phyloP scores from a whole-genome alignment of 1,140 invertebrate genomes.

The Globodera rostochiensis region DNA sequence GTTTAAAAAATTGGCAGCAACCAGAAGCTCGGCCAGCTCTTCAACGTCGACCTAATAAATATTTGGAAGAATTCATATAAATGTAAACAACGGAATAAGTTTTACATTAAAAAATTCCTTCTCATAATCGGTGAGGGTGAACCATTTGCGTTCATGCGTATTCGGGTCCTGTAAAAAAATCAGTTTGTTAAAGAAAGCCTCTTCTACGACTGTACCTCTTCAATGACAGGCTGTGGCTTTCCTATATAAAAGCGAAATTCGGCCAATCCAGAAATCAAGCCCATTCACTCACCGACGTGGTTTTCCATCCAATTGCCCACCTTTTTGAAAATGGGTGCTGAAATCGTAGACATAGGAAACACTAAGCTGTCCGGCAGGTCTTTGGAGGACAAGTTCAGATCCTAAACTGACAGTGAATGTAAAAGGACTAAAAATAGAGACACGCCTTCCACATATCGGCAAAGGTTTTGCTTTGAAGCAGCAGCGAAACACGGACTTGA shows the following conservation, averaged over 20 bases:
- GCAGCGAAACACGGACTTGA: slow-evolving; percentile 11
- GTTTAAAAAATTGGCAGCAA: slow-evolving; percentile 35
- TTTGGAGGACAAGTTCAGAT: neutral
- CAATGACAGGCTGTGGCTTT: slow-evolving; percentile 15
- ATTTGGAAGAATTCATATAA: neutral
- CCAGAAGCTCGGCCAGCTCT: slow-evolving; percentile 26
- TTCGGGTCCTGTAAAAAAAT: slow-evolving; percentile 17
- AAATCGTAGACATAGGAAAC: slow-evolving; percentile 5
- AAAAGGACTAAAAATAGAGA: neutral
- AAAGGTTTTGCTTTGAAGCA: slow-evolving; percentile 19
- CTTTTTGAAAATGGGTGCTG: slow-evolving; percentile 18
- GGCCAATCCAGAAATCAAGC: neutral
- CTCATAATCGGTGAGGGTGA: slow-evolving; percentile 39
- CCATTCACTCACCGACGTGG: slow-evolving; percentile 30
- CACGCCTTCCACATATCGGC: slow-evolving; percentile 20
- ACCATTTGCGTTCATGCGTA: slow-evolving; percentile 39
- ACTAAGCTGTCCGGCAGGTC: slow-evolving; percentile 12
- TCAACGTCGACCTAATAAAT: slow-evolving; percentile 25
- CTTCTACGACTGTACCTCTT: neutral
- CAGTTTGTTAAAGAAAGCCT: neutral
- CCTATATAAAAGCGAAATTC: slow-evolving; percentile 7
- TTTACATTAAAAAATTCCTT: slow-evolving; percentile 39
- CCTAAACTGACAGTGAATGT: neutral
- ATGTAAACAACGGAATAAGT: neutral
- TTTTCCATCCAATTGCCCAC: slow-evolving; percentile 33